Percentiles rank a stretch among this genome's conserved stretches.
Evolutionary conservation across 2,113 vertebrate species (phyloP).

Genomic region (Gymnocephalus cernua): DNA sequence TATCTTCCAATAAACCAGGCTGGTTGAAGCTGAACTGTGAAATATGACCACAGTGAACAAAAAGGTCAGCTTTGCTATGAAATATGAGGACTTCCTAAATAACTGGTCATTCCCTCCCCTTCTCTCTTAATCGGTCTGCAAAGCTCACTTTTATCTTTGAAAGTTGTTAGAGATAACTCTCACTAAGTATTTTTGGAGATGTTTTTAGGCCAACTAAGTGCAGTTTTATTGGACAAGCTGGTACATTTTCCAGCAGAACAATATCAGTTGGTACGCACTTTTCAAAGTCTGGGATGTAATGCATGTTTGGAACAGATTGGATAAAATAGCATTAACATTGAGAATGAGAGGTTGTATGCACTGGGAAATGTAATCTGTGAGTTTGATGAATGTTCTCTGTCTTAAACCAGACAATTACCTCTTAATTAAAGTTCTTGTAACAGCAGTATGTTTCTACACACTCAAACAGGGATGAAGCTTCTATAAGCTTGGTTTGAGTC

Average conservation of each 20-base stretch:
- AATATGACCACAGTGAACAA: neutral
- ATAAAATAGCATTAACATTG: slow-evolving; percentile 17
- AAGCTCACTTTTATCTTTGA: slow-evolving; percentile 5
- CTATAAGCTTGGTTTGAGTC: slow-evolving; percentile 18
- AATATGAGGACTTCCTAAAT: slow-evolving; percentile 1
- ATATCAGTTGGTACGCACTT: neutral
- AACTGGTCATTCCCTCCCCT: neutral
- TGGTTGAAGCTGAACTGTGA: slow-evolving; percentile 14
- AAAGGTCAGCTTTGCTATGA: neutral
- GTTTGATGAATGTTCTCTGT: slow-evolving; percentile 35
- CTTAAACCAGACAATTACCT: slow-evolving; percentile 19
- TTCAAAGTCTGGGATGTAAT: neutral
- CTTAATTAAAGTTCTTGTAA: slow-evolving; percentile 28
- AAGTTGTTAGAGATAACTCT: neutral
- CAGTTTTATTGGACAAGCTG: neutral
- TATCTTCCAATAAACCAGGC: neutral
- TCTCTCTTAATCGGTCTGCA: slow-evolving; percentile 11
- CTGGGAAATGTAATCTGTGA: slow-evolving; percentile 16
- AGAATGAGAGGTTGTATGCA: slow-evolving; percentile 9
- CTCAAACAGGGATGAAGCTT: slow-evolving; percentile 19
- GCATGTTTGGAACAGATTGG: slow-evolving; percentile 22
- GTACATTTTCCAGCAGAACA: neutral
- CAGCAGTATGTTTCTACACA: neutral
- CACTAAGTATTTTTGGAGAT: neutral
- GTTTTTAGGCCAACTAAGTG: neutral